These are phyloP conservation scores for Cottus gobio DNA, from an alignment of 2,113 vertebrate genomes.

Conservation along the genomic window DNA sequence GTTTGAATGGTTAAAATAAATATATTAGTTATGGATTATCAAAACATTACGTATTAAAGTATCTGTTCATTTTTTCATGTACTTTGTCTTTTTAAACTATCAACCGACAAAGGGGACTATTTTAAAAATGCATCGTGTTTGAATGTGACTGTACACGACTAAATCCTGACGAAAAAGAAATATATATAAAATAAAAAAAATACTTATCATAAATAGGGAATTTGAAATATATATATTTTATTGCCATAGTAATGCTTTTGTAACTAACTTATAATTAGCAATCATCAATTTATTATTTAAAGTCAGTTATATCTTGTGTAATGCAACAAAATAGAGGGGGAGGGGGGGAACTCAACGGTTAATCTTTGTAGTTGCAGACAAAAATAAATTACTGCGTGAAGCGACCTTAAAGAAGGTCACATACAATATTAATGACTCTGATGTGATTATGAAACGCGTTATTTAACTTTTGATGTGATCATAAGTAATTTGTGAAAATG, in stretches of 20 bases:
- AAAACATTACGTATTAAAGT: background rate
- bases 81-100: slow-evolving; percentile 17
- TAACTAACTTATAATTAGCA: background rate
- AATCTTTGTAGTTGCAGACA: slow-evolving; percentile 67
- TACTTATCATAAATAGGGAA: background rate
- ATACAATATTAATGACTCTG: slow-evolving; percentile 81
- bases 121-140: slow-evolving; percentile 1
- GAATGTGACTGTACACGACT: background rate
- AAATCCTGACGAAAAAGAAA: background rate
- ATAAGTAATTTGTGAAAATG: slow-evolving; percentile 23
- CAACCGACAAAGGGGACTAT: background rate
- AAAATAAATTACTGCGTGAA: slow-evolving; percentile 77
- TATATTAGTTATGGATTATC: background rate
- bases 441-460: slow-evolving; percentile 79
- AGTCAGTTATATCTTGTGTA: background rate
- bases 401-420: slow-evolving; percentile 61
- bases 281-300: background rate
- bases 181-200: background rate
- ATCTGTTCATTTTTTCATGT: background rate
- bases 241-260: background rate
- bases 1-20: slow-evolving; percentile 7
- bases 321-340: background rate
- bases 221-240: background rate
- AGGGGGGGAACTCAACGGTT: slow-evolving; percentile 44
- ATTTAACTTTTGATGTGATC: slow-evolving; percentile 32